These are phyloP conservation scores for Petrocephalus schoutedeni DNA, from an alignment of 2,797 vertebrate species.

Conservation along the genomic window DNA sequence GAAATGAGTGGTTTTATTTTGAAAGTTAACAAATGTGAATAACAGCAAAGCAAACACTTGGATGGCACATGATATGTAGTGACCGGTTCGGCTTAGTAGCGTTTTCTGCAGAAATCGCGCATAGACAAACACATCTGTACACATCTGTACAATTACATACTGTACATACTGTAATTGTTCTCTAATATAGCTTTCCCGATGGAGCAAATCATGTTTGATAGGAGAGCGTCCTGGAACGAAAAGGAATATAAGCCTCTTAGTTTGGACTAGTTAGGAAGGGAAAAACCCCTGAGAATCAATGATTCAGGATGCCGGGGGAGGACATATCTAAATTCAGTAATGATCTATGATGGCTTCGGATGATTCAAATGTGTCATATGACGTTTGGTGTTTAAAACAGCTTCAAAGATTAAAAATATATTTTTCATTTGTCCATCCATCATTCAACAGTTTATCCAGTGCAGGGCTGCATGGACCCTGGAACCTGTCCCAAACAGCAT, in stretches of 20 bases:
- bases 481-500: background rate
- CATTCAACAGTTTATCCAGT: background rate
- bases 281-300: background rate
- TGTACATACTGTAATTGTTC: background rate
- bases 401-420: background rate
- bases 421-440: background rate
- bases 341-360: background rate
- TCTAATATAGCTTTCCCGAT: background rate
- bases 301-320: background rate
- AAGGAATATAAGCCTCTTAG: background rate
- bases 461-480: background rate
- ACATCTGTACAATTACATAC: background rate
- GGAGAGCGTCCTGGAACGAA: background rate
- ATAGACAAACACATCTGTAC: background rate
- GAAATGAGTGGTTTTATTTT: background rate
- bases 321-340: background rate
- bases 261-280: background rate
- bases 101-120: background rate
- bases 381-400: background rate
- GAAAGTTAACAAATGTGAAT: background rate
- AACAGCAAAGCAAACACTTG: background rate
- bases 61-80: background rate
- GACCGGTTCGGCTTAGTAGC: background rate
- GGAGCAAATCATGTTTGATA: background rate
- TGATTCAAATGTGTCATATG: background rate